Percentiles rank a stretch among this genome's conserved stretches.
phyloP scores from a whole-genome alignment of 2,113 vertebrate species.

The Coptodon bakossiorum region DNA sequence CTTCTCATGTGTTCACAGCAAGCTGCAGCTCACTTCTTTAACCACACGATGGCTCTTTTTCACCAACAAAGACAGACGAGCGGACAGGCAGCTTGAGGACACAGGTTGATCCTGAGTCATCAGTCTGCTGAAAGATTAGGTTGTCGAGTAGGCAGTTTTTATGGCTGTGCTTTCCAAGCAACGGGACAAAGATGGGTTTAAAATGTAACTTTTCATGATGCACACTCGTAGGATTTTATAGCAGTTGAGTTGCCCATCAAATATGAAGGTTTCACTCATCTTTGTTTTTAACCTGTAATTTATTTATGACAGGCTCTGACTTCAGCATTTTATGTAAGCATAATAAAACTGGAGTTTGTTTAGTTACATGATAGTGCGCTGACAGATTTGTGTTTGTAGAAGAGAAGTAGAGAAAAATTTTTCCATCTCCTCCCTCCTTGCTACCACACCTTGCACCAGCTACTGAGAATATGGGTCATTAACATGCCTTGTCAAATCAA shows the following conservation, averaged over 20 bases:
- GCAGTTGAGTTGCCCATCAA: background rate
- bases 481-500: constrained; percentile 23
- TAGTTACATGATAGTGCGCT: background rate
- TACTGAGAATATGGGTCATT: constrained; percentile 32
- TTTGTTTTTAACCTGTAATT: background rate
- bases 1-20: background rate
- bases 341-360: background rate
- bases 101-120: constrained; percentile 22
- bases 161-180: background rate
- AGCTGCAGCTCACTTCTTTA: background rate
- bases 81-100: background rate
- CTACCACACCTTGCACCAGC: constrained; percentile 2
- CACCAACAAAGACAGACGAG: background rate
- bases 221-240: background rate
- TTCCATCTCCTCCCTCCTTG: background rate
- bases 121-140: background rate
- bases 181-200: background rate
- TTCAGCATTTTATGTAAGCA: background rate
- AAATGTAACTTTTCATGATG: background rate
- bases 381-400: constrained; percentile 1
- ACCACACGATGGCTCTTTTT: constrained; percentile 51
- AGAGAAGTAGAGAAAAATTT: background rate
- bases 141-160: background rate
- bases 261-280: background rate
- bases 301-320: background rate